A percentile compares a stretch with the other conserved stretches of the same genome.
Conservation (phyloP, 2,113 vertebrate genomes). For the Neofelis nebulosa region DNA sequence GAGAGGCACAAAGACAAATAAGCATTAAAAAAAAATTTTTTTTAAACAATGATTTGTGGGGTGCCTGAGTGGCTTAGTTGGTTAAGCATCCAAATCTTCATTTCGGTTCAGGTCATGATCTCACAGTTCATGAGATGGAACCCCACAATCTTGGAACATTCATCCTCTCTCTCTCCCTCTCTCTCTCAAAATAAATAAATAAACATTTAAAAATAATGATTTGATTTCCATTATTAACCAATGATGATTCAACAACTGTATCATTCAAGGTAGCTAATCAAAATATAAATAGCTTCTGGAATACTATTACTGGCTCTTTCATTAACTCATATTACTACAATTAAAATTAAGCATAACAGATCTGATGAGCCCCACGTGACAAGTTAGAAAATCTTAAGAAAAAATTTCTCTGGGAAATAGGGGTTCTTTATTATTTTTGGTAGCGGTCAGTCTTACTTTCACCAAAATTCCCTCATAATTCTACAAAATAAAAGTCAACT, state of each 20-base stretch:
- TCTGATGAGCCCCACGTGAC: not conserved
- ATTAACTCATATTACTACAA: not conserved
- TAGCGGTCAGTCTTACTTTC: not conserved
- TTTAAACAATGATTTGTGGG: no score
- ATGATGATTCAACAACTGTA: not conserved
- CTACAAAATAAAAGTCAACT: not conserved
- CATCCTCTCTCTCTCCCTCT: no score
- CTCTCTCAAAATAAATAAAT: no score
- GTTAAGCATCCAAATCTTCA: no score
- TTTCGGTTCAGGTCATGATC: no score
- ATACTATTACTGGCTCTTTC: not conserved
- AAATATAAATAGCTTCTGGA: constrained; percentile 18
- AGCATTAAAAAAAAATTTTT: no score
- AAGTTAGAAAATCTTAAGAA: constrained; percentile 8
- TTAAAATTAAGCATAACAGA: constrained; percentile 21
- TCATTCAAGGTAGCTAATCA: constrained; percentile 2
- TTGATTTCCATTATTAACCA: not conserved
- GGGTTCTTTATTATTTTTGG: not conserved
- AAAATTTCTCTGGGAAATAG: not conserved
- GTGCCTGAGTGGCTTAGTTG: no score
- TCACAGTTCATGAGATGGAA: no score
- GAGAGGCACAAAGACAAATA: no score
- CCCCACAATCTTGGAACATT: no score
- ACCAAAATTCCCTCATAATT: not conserved
- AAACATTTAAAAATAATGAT: not conserved